A percentile compares a stretch with the other conserved stretches of the same genome.
These are phyloP conservation scores for Romanomermis culicivorax DNA, from an alignment of 2,888 invertebrate genomes.

Conservation along the genomic window DNA sequence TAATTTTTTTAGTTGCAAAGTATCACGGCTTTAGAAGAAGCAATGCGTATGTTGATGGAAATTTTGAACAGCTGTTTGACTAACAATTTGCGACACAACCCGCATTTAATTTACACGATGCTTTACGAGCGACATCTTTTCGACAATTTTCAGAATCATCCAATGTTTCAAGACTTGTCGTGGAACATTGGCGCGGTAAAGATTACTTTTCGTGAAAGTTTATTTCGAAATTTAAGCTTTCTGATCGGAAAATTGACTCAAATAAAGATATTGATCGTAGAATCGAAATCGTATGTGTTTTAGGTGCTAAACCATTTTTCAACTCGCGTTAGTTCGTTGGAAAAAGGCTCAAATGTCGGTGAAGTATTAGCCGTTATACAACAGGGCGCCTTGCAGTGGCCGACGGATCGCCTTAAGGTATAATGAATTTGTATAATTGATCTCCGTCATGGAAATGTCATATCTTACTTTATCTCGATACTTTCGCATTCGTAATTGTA, in stretches of 20 bases:
- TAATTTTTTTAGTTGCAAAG: constrained; percentile 41
- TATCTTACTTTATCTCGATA: too few species aligned
- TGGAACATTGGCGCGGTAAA: constrained; percentile 78
- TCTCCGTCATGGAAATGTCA: not conserved
- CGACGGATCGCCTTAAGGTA: constrained; percentile 72
- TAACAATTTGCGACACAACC: constrained; percentile 58
- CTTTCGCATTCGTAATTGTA: too few species aligned
- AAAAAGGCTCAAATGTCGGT: constrained; percentile 51
- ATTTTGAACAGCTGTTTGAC: constrained; percentile 84
- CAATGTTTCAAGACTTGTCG: constrained; percentile 71
- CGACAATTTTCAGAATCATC: constrained; percentile 59
- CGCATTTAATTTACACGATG: constrained; percentile 79
- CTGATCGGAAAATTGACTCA: too few species aligned
- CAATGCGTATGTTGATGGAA: constrained; percentile 81
- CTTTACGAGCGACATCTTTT: constrained; percentile 78
- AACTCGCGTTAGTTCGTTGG: constrained; percentile 40
- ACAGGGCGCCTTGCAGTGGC: constrained; percentile 76
- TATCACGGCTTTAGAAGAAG: constrained; percentile 75
- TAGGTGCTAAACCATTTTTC: constrained; percentile 51
- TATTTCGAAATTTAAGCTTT: not conserved
- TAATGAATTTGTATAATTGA: not conserved
- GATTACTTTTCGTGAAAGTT: too few species aligned
- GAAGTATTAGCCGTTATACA: constrained; percentile 70
- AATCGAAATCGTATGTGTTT: too few species aligned
- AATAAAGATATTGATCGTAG: too few species aligned